Percentiles rank a stretch among this genome's conserved stretches.
These are phyloP conservation scores for Geotrupes spiniger DNA, from an alignment of 2,888 invertebrate species.

Conservation along the genomic window DNA sequence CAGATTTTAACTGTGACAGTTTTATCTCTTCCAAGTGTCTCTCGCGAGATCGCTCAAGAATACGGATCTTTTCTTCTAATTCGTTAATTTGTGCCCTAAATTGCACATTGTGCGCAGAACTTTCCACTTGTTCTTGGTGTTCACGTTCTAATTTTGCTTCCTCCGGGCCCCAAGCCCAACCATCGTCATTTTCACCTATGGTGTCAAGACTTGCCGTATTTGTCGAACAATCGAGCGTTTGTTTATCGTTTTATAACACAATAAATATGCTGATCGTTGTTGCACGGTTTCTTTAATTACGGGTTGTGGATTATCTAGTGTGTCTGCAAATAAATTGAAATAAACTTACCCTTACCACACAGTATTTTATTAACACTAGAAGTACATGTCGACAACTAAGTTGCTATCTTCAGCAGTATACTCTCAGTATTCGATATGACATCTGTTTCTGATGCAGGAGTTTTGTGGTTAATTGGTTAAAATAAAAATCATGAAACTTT, in stretches of 20 bases:
- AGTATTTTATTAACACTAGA: too few relatives aligned
- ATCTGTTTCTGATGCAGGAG: too few relatives aligned
- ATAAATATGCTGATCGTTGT: constrained; percentile 41
- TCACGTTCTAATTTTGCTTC: constrained; percentile 54
- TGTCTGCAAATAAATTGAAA: too few relatives aligned
- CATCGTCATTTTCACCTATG: constrained; percentile 53
- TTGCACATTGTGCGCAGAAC: constrained; percentile 31
- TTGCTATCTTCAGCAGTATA: too few relatives aligned
- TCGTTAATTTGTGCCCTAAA: constrained; percentile 38
- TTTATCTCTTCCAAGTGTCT: constrained; percentile 61
- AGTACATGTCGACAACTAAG: too few relatives aligned
- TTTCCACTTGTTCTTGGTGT: constrained; percentile 41
- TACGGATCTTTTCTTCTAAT: constrained; percentile 58
- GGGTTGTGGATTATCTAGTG: constrained; percentile 22
- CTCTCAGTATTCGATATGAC: too few relatives aligned
- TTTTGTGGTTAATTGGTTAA: too few relatives aligned
- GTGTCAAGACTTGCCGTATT: constrained; percentile 29
- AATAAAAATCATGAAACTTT: too few relatives aligned
- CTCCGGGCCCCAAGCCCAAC: constrained; percentile 61
- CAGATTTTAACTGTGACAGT: constrained; percentile 65
- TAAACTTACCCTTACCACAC: too few relatives aligned
- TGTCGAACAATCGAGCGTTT: constrained; percentile 19
- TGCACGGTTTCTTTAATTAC: constrained; percentile 34
- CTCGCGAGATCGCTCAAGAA: constrained; percentile 59
- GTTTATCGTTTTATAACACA: constrained; percentile 33